Evolutionary conservation across 2,113 vertebrate genomes (phyloP), one percentile per base, ranked within the genome.

Genomic region (Sakesphorus luctuosus): DNA sequence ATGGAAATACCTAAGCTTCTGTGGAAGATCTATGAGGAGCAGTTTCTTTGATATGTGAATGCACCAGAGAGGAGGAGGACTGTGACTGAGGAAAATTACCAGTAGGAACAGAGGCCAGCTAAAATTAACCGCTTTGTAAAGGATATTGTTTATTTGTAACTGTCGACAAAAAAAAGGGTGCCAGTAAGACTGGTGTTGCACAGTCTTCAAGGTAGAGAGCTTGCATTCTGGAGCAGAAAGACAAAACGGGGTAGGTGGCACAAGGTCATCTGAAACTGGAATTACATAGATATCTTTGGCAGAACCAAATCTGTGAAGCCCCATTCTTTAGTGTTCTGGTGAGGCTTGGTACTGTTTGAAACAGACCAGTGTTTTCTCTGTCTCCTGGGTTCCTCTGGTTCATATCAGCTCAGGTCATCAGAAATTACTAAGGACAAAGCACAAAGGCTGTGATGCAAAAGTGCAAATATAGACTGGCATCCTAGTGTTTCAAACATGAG

Each of bases 291-390:
- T 36, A 11, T 33, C 13, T 25, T 38, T 33, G 28, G 9, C 49
- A 63, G 44, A 85, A 36, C 13, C 44, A 74, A 63, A 65, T 44
- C 36, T 46, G 1, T 2, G 40, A 66, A 79, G 29, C 6, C 25
- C 17, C 7, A 3, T 55, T 75, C 7, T 75, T 6, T n/a, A 56
- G 7, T 58, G 40, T 50, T 66, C 9, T 18, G 31, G 25, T 49
- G 18, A 82, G 17, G 11, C 58, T 18, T 26, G 10, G 25, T 31
- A 35, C 31, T 59, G 40, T n/a, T 52, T 49, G 29, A 76, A 38
- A 31, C 9, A 19, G 29, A 20, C 2, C 3, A 5, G 16, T 7
- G 1, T 69, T 53, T 44, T 50, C 8, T 38, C 11, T 3, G 2
- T 21, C 40, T 46, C 38, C 53, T 20, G 25, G 4, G 3, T 7